phyloP scores from a whole-genome alignment of 2,113 vertebrate genomes.

The Pachycephala philippinensis region DNA sequence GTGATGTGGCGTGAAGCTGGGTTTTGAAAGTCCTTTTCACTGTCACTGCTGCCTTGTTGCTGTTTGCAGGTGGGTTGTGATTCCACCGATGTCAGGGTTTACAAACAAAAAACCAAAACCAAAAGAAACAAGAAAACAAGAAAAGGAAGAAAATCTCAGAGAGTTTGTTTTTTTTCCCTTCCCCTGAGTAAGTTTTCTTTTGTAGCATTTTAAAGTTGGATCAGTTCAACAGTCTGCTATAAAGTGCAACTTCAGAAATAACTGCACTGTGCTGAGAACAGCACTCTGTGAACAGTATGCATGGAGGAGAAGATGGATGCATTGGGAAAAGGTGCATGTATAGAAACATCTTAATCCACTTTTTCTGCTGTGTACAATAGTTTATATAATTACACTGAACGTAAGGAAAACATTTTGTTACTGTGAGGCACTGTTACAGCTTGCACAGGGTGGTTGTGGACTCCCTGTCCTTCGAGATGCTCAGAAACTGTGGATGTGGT shows the following conservation, averaged over 20 bases:
- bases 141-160: not conserved
- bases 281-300: not conserved
- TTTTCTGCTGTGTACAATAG: not conserved
- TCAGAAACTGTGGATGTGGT: not conserved
- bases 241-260: not conserved
- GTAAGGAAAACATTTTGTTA: not conserved
- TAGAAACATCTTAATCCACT: not conserved
- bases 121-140: not conserved
- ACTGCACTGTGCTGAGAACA: not conserved
- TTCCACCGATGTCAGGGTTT: not conserved
- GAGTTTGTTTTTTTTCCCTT: rapidly evolving
- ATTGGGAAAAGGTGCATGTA: not conserved
- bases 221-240: not conserved
- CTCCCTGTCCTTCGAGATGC: not conserved
- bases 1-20: rapidly evolving
- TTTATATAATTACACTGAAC: not conserved
- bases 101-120: not conserved
- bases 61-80: not conserved
- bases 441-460: not conserved
- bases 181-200: not conserved
- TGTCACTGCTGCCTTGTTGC: not conserved
- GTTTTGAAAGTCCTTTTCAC: not conserved
- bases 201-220: not conserved
- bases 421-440: not conserved
- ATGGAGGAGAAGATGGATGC: not conserved